phyloP scores from a whole-genome alignment of 37 sponge, comb jelly and placozoan species.

The Theonella swinhoei region DNA sequence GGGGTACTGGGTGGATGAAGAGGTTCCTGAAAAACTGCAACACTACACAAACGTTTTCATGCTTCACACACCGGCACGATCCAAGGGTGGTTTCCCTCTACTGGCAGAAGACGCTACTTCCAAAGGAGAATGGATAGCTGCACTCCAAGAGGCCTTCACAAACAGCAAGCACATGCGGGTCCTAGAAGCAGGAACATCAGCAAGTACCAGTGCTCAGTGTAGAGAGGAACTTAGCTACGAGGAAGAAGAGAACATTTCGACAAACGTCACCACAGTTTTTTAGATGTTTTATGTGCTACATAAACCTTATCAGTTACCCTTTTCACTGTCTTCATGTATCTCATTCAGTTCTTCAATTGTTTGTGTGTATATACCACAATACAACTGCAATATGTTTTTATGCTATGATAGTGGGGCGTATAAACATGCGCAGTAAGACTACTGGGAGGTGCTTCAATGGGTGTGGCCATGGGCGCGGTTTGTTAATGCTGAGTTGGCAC shows the following conservation, averaged over 20 bases:
- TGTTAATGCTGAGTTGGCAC: too few species aligned
- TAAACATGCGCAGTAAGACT: too few species aligned
- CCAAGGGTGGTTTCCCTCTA: conserved; percentile 53
- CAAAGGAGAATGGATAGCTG: conserved; percentile 56
- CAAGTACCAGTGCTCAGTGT: not conserved
- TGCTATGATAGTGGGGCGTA: too few species aligned
- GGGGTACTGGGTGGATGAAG: conserved; percentile 20
- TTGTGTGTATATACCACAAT: too few species aligned
- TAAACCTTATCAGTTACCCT: too few species aligned
- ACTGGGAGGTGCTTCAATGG: too few species aligned
- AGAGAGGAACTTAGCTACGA: not conserved
- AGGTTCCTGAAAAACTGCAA: conserved; percentile 41
- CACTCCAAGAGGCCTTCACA: conserved; percentile 36
- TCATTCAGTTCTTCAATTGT: too few species aligned
- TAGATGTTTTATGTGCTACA: too few species aligned
- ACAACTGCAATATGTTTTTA: too few species aligned
- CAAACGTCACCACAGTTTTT: not conserved
- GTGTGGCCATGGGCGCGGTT: too few species aligned
- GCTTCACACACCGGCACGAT: conserved; percentile 48
- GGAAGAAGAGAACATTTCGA: not conserved
- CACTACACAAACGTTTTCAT: conserved; percentile 36
- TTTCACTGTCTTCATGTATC: too few species aligned
- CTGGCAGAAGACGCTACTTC: conserved; percentile 38
- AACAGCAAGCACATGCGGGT: not conserved
- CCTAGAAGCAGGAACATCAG: not conserved